Percentiles rank a stretch among this genome's conserved stretches.
Conservation (phyloP, 2,797 vertebrate genomes). For the Micrastur ruficollis region DNA sequence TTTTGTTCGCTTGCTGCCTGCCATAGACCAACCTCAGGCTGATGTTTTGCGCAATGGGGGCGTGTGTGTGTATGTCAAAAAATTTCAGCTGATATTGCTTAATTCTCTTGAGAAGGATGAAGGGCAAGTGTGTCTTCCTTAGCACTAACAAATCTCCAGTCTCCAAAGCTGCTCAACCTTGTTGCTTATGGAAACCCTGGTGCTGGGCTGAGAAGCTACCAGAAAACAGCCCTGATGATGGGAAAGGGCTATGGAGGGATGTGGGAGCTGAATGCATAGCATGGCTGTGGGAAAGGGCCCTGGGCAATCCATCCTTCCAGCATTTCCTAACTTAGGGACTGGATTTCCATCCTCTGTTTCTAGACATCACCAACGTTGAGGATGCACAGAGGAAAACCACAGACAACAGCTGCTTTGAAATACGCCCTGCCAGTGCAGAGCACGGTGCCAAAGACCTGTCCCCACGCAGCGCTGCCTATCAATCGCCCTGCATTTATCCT, state of each 20-base stretch:
- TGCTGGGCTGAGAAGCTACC: not conserved
- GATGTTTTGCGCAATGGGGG: not conserved
- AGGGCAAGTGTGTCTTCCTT: not conserved
- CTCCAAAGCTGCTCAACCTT: not conserved
- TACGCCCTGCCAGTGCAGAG: accelerated
- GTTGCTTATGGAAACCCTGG: not conserved
- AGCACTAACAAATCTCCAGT: not conserved
- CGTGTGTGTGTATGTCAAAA: not conserved
- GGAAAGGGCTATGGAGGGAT: not conserved
- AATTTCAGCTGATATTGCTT: not conserved
- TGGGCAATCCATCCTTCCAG: not conserved
- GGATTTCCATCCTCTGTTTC: not conserved
- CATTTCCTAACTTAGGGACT: not conserved
- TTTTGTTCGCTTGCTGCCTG: not conserved
- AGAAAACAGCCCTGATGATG: not conserved
- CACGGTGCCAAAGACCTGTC: accelerated
- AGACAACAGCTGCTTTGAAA: not conserved
- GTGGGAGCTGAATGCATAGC: not conserved
- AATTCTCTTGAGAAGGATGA: not conserved
- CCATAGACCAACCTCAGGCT: not conserved
- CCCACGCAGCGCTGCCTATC: accelerated
- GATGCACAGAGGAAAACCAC: not conserved
- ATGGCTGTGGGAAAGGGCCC: not conserved
- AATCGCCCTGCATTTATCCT: not conserved
- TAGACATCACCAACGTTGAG: not conserved